Conservation (phyloP, 2,888 invertebrate species). For the Amaurobius ferox region DNA sequence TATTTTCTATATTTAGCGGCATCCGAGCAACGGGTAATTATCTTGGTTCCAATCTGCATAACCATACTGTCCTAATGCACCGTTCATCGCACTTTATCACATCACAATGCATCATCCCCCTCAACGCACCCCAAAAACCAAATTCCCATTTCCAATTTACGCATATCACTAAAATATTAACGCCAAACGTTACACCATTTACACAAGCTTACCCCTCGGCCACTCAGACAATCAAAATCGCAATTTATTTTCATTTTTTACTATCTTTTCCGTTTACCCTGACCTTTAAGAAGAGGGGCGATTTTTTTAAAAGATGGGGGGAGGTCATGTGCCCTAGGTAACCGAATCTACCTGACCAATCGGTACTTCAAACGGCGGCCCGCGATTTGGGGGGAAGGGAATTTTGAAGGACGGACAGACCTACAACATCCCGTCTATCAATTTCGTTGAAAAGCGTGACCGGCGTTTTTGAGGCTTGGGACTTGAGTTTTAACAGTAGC, state of each 20-base stretch:
- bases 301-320: constrained; percentile 2
- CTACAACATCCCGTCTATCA: constrained; percentile 64
- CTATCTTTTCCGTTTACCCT: constrained; percentile 24
- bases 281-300: constrained; percentile 24
- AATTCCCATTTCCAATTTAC: constrained; percentile 33
- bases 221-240: constrained; percentile 38
- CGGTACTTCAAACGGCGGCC: constrained; percentile 67
- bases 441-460: constrained; percentile 65
- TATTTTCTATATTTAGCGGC: no score
- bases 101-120: constrained; percentile 64
- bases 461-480: not conserved
- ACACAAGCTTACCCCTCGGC: constrained; percentile 25
- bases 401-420: constrained; percentile 35
- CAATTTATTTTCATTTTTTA: constrained; percentile 29
- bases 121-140: constrained; percentile 28
- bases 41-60: constrained; percentile 29
- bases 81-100: constrained; percentile 31
- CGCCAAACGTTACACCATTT: constrained; percentile 68
- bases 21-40: no score
- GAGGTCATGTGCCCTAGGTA: constrained; percentile 16
- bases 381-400: not conserved
- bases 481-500: constrained; percentile 39
- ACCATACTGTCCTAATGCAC: not conserved
- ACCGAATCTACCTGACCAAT: constrained; percentile 53
- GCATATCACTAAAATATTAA: constrained; percentile 65